These are phyloP conservation scores for Drosophila rufa DNA, from an alignment of 1,140 invertebrate genomes.

Conservation along the genomic window DNA sequence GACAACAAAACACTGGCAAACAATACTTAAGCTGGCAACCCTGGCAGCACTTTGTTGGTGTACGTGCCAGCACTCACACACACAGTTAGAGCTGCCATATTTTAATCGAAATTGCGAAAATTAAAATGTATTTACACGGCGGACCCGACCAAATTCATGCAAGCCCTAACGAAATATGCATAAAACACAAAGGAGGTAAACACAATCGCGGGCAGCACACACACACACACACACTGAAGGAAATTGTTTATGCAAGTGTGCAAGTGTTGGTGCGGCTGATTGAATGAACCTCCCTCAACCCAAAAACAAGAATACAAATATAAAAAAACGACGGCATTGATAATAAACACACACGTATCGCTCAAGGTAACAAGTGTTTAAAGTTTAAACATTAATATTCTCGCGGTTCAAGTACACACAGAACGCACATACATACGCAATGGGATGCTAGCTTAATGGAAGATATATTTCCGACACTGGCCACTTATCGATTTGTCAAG, in stretches of 20 bases:
- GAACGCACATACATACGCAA: conserved; percentile 6
- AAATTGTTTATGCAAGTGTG: conserved; percentile 12
- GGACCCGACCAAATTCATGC: conserved; percentile 26
- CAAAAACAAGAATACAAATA: conserved; percentile 31
- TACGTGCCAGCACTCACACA: conserved; percentile 19
- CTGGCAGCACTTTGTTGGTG: conserved; percentile 21
- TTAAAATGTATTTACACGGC: conserved; percentile 70
- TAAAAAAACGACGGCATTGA: conserved; percentile 33
- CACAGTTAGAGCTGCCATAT: conserved; percentile 52
- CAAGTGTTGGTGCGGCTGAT: conserved; percentile 37
- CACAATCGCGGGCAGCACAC: conserved; percentile 18
- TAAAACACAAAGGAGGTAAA: conserved; percentile 55
- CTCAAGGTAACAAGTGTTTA: conserved; percentile 81
- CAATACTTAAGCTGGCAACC: conserved; percentile 20
- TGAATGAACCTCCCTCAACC: conserved; percentile 81
- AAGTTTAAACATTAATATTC: conserved; percentile 65
- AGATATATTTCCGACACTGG: conserved; percentile 37
- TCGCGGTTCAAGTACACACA: conserved; percentile 48
- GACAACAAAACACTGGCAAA: conserved; percentile 21
- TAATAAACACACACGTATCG: conserved; percentile 35
- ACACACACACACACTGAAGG: conserved; percentile 5
- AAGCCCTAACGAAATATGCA: conserved; percentile 40
- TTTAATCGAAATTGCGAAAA: conserved; percentile 66
- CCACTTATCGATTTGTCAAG: conserved; percentile 76
- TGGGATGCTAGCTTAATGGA: conserved; percentile 12